Conservation (phyloP, 2,797 vertebrate species). For the Rhynchotus rufescens region DNA sequence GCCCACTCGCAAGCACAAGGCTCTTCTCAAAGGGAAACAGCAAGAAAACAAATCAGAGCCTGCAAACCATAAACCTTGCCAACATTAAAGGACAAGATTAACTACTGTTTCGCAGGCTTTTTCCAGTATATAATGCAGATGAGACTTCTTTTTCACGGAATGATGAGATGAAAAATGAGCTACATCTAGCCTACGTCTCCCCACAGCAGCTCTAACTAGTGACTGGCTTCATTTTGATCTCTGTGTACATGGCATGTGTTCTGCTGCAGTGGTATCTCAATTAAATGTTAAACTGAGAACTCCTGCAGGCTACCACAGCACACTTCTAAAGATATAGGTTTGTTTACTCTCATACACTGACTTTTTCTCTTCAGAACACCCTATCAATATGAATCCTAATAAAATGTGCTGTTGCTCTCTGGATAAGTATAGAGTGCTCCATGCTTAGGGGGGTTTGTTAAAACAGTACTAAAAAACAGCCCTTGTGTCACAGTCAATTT, state of each 20-base stretch:
- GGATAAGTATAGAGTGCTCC: background rate
- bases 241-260: background rate
- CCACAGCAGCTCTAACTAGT: background rate
- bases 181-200: background rate
- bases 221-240: background rate
- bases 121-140: background rate
- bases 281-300: background rate
- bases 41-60: background rate
- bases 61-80: background rate
- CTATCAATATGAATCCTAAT: background rate
- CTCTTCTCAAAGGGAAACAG: background rate
- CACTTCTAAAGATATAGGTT: background rate
- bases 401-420: background rate
- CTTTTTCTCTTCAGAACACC: background rate
- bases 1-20: background rate
- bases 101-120: background rate
- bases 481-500: background rate
- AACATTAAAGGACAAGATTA: background rate
- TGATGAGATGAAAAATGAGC: background rate
- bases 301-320: background rate
- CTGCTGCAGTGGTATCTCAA: background rate
- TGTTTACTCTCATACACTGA: background rate
- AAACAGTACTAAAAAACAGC: background rate
- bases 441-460: background rate
- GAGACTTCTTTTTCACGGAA: background rate